Evolutionary conservation across 2,888 invertebrate species (phyloP).

Genomic region (Clepsis dumicolana): DNA sequence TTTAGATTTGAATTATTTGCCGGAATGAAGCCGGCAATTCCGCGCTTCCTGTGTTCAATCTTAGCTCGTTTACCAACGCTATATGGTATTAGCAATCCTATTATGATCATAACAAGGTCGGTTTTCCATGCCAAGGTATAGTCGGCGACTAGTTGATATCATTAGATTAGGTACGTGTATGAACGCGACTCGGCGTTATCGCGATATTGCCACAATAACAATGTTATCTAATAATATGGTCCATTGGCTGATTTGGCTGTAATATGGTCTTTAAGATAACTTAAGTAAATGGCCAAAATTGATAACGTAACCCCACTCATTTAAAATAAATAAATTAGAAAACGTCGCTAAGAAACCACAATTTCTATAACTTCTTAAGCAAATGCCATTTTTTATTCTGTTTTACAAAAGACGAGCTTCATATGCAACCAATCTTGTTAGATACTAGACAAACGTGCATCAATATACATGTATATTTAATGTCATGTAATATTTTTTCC

Average conservation of each 20-base stretch:
- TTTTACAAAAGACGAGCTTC: too few relatives aligned
- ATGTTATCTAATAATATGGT: constrained; percentile 9
- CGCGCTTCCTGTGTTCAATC: not conserved
- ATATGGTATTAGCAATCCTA: not conserved
- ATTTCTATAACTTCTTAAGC: too few relatives aligned
- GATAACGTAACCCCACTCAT: too few relatives aligned
- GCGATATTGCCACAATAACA: not conserved
- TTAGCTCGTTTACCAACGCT: not conserved
- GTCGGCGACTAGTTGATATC: not conserved
- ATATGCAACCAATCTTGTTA: too few relatives aligned
- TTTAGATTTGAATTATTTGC: not conserved
- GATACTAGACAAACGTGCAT: too few relatives aligned
- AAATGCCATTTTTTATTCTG: too few relatives aligned
- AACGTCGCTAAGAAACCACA: too few relatives aligned
- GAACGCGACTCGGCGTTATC: not conserved
- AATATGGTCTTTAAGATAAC: not conserved
- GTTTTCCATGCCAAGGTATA: not conserved
- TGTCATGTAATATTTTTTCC: too few relatives aligned
- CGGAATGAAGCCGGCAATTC: not conserved
- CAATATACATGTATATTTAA: too few relatives aligned
- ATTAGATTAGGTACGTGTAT: not conserved
- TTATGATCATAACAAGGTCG: not conserved
- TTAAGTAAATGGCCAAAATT: not conserved
- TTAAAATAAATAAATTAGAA: too few relatives aligned
- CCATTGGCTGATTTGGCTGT: not conserved